Evolutionary conservation across 2,797 vertebrate species (phyloP), one percentile per base, ranked within the genome.

Genomic region (Enteromius paludinosus): DNA sequence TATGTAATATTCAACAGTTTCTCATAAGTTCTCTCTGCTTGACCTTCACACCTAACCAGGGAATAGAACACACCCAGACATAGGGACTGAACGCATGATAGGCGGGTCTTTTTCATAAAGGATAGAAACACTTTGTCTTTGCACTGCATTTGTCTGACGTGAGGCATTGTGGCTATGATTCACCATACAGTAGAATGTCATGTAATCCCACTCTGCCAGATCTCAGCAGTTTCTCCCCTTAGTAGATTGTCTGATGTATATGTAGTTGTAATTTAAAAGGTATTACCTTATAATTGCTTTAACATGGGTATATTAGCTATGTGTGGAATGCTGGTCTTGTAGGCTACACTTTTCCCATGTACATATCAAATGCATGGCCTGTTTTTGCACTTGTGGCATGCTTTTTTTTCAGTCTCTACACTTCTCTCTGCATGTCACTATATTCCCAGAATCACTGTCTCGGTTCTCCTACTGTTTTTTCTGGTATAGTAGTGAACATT

Each of bases 301-400:
- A 79, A 65, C 79, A 66, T 12, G 28, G 33, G 59, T 64, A 18
- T 87, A 49, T 70, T 72, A 69, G 73, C 69, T 78, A 78, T 74
- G 47, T 79, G 56, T 65, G 79, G 82, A 66, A 85, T 81, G 62
- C 77, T 35, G 64, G 88, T 83, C 33, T n/a, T 38, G 62, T 83
- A 68, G 79, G 66, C 78, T 71, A 30, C 78, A 28, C 68, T 84
- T 89, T 90, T 91, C 87, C 88, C 94, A 93, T 86, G 79, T 90
- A 90, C 87, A 86, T 91, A 88, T 75, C 86, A 93, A 84, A 72
- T 88, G 69, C 88, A 91, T 72, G 83, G 83, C 86, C 35, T 30
- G 41, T 69, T 41, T 65, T 41, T 65, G n/a, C 86, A 87, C 49
- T 84, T 62, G 65, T 87, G 81, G 41, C 41, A 12, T 43, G 41